Evolutionary conservation across 1,140 invertebrate genomes (phyloP).

Genomic region (Musca domestica): DNA sequence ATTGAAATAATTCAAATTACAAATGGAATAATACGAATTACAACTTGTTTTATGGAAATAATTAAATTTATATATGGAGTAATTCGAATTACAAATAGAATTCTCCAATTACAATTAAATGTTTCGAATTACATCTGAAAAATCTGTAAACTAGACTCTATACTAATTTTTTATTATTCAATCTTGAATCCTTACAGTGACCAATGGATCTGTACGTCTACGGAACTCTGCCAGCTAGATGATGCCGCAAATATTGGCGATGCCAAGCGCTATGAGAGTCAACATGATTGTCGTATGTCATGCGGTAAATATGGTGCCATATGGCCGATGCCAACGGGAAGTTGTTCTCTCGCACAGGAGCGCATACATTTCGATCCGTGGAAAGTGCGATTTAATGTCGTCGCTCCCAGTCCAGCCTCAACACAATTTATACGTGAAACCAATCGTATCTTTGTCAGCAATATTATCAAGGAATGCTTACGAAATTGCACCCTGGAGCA

Average conservation of each 20-base stretch:
- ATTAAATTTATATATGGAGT: too few relatives aligned
- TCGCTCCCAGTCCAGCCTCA: constrained; percentile 53
- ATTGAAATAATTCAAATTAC: too few relatives aligned
- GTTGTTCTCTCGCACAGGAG: constrained; percentile 52
- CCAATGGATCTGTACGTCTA: constrained; percentile 27
- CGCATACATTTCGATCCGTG: constrained; percentile 59
- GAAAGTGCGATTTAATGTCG: constrained; percentile 59
- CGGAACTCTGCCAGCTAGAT: constrained; percentile 26
- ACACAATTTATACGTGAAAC: constrained; percentile 57
- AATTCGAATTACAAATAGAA: too few relatives aligned
- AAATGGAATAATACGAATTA: too few relatives aligned
- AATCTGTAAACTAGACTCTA: too few relatives aligned
- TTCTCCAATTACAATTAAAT: too few relatives aligned
- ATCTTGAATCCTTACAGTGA: not conserved
- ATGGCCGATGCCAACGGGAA: constrained; percentile 68
- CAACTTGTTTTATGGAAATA: too few relatives aligned
- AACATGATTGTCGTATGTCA: constrained; percentile 63
- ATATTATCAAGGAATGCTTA: constrained; percentile 60
- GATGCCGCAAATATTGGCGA: constrained; percentile 18
- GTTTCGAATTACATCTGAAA: too few relatives aligned
- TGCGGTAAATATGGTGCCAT: constrained; percentile 67
- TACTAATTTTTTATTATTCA: too few relatives aligned
- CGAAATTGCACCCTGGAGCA: constrained; percentile 56
- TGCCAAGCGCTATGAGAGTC: constrained; percentile 47
- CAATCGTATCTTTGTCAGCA: constrained; percentile 57